Evolutionary conservation across 2,888 invertebrate species (phyloP), one percentile per base, ranked within the genome.

Genomic region (Euclidia mi): DNA sequence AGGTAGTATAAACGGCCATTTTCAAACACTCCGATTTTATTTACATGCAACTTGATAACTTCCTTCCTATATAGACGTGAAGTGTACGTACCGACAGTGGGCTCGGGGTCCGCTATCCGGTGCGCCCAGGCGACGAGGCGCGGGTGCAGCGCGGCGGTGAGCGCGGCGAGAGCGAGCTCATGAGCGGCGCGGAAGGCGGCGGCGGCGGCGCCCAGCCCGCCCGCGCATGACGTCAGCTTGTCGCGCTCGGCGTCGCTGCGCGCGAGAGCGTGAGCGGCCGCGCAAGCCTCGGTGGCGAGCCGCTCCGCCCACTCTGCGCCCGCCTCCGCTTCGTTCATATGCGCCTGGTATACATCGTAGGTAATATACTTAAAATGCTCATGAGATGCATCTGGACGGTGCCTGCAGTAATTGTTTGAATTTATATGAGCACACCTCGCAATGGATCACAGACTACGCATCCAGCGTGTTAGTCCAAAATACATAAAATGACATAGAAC

Each of bases 291-390:
- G 60, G 95, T 95, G 79, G 98, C 97, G 29, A 99, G 93, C 0
- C 98, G 97, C 84, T 97, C 97, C 40, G 99, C 96, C 90, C 98
- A 98, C 83, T 99, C 98, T 62, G 97, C 97, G 72, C 99, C 98
- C 40, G 97, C 96, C 83, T 99, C 99, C 7, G 98, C 97, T 89
- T 99, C 99, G 89, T 98, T 99, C 69, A 99, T 89, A 77, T 98
- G 97, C 17, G 97, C 96, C 97, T 98, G 87, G 3, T 31, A 32
- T 2, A 1, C 14, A 14, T 37, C 2, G 11, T 0, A 2, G 17
- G 17, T 2, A 18, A 18, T 9, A 17, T 1, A 35, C 3, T 1
- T 35, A 14, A 11, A 11, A 12, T 35, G 14, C 2, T 35, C 9
- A 17, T 17, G 6, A n/a, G 20, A 18, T 11, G 4, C 10, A 11